These are phyloP conservation scores for Polyodon spathula DNA, from an alignment of 2,113 vertebrate species.

Conservation along the genomic window DNA sequence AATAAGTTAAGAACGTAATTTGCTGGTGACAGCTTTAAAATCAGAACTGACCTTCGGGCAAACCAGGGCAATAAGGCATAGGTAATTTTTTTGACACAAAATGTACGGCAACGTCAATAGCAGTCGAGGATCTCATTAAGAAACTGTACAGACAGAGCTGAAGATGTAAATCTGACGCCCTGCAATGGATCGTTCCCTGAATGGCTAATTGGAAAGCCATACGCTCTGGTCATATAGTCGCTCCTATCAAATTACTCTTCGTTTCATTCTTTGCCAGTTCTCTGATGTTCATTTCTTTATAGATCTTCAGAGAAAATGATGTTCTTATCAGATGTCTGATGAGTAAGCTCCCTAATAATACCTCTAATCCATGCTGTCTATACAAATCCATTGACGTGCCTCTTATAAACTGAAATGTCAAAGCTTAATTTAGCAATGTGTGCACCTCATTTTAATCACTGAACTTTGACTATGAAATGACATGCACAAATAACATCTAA, in stretches of 20 bases:
- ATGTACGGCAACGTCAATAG: slow-evolving; percentile 58
- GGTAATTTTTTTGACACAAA: slow-evolving; percentile 61
- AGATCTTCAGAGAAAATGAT: too few relatives aligned
- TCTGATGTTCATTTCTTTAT: slow-evolving; percentile 14
- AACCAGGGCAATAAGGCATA: slow-evolving; percentile 48
- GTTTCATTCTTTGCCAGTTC: slow-evolving; percentile 5
- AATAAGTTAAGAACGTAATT: slow-evolving; percentile 91
- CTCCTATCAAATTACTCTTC: slow-evolving; percentile 10
- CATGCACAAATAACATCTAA: not conserved
- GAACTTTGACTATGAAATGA: not conserved
- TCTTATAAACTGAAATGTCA: slow-evolving; percentile 18
- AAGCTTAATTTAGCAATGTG: slow-evolving; percentile 16
- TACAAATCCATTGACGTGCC: slow-evolving; percentile 11
- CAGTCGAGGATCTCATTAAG: slow-evolving; percentile 57
- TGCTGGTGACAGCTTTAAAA: slow-evolving; percentile 73
- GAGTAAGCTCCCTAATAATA: slow-evolving; percentile 14
- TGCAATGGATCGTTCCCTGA: not conserved
- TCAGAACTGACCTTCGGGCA: slow-evolving; percentile 72
- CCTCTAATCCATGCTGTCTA: slow-evolving; percentile 17
- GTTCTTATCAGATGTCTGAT: slow-evolving; percentile 15
- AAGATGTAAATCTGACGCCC: slow-evolving; percentile 19
- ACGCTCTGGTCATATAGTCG: slow-evolving; percentile 7
- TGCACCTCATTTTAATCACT: not conserved
- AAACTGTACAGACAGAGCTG: slow-evolving; percentile 40
- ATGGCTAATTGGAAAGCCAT: not conserved